A percentile compares a stretch with the other conserved stretches of the same genome.
These are phyloP conservation scores for Arenicola marina DNA, from an alignment of 2,888 invertebrate genomes.

Conservation along the genomic window DNA sequence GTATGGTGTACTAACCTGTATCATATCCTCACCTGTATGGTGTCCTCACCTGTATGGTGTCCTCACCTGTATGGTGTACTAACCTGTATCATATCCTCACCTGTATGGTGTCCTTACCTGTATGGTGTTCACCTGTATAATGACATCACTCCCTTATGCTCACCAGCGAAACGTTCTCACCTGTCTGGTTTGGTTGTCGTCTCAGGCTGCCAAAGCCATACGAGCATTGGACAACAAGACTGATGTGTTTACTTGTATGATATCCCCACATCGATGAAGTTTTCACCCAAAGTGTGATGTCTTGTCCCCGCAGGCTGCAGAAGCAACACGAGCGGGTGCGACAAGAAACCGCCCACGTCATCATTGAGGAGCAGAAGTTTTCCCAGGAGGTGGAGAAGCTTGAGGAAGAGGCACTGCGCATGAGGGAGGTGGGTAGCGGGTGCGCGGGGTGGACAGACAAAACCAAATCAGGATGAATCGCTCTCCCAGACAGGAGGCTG, in stretches of 20 bases:
- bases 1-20: not conserved
- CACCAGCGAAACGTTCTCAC: too few relatives aligned
- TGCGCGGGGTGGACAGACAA: too few relatives aligned
- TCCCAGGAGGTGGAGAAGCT: conserved; percentile 41
- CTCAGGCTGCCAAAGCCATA: too few relatives aligned
- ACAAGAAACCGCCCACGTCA: conserved; percentile 53
- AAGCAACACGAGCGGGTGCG: conserved; percentile 51
- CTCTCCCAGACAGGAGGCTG: too few relatives aligned
- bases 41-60: not conserved
- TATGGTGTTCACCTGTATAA: too few relatives aligned
- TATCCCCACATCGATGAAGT: too few relatives aligned
- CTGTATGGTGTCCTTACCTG: not conserved
- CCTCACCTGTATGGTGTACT: not conserved
- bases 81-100: not conserved
- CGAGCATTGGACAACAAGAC: too few relatives aligned
- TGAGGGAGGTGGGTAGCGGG: conserved; percentile 41
- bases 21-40: not conserved
- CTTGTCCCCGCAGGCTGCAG: conserved; percentile 44
- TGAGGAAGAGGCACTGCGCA: conserved; percentile 46
- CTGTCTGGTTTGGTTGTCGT: too few relatives aligned
- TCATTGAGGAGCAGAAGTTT: conserved; percentile 50
- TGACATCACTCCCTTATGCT: too few relatives aligned
- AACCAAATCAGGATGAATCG: too few relatives aligned
- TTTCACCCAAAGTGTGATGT: too few relatives aligned
- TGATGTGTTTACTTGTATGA: too few relatives aligned